Conservation (phyloP, 1,140 invertebrate genomes). For the Brachionus sp. region DNA sequence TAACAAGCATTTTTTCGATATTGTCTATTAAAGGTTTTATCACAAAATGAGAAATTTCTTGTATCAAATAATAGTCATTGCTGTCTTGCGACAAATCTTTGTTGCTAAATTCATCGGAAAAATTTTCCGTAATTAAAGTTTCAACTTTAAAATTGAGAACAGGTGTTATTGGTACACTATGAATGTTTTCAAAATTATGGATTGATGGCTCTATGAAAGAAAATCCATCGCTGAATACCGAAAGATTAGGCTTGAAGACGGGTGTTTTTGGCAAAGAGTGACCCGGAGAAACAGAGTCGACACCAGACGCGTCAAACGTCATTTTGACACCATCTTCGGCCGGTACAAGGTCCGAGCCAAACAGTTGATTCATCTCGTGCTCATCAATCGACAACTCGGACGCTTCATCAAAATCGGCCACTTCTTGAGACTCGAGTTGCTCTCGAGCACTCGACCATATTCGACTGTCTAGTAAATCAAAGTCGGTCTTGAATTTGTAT, state of each 20-base stretch:
- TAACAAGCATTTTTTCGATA: background rate
- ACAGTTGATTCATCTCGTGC: background rate
- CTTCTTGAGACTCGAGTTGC: background rate
- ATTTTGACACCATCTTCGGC: background rate
- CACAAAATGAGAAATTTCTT: background rate
- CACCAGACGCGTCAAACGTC: background rate
- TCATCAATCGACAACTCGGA: background rate
- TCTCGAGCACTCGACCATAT: background rate
- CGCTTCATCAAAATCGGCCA: background rate
- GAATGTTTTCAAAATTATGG: conserved; percentile 8
- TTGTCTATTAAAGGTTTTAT: background rate
- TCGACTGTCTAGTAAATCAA: background rate
- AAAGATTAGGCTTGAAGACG: background rate
- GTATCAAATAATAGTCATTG: background rate
- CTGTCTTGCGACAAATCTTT: background rate
- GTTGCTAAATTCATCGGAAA: background rate
- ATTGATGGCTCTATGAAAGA: background rate
- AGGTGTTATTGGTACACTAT: conserved; percentile 6
- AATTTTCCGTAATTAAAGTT: background rate
- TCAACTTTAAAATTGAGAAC: background rate
- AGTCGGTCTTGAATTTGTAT: background rate
- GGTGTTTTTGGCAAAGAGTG: background rate
- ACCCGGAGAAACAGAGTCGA: background rate
- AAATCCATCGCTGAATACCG: background rate
- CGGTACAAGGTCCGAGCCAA: background rate